These are phyloP conservation scores for Tenthredo mesomela DNA, from an alignment of 2,888 invertebrate genomes.

Conservation along the genomic window DNA sequence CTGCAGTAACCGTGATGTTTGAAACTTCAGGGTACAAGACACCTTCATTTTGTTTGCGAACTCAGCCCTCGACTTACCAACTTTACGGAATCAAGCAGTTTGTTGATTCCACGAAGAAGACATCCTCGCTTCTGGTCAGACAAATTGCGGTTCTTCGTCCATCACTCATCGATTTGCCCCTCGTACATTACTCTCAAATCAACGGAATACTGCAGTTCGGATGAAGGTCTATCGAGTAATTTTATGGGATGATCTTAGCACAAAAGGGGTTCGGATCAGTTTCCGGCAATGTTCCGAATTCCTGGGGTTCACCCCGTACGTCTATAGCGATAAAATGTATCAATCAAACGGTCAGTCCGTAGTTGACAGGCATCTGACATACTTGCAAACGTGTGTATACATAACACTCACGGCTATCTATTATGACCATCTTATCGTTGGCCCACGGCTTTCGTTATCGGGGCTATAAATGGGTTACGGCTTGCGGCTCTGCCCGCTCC, in stretches of 20 bases:
- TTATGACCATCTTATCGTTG: slow-evolving; percentile 26
- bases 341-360: background rate
- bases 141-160: background rate
- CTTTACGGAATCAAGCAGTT: background rate
- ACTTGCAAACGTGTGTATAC: background rate
- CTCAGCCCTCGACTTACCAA: background rate
- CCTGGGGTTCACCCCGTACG: background rate
- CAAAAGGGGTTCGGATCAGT: background rate
- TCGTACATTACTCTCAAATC: background rate
- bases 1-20: background rate
- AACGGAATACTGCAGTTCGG: background rate
- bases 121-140: background rate
- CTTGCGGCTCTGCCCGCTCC: background rate
- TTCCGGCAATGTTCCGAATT: background rate
- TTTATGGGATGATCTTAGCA: background rate
- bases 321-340: background rate
- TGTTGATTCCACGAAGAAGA: background rate
- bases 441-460: slow-evolving; percentile 23
- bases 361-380: background rate
- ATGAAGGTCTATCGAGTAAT: background rate
- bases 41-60: background rate
- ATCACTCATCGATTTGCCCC: background rate
- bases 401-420: slow-evolving; percentile 15
- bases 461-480: slow-evolving; percentile 40
- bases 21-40: background rate